Conservation (phyloP, 2,888 invertebrate species). For the Idaea dimidiata region DNA sequence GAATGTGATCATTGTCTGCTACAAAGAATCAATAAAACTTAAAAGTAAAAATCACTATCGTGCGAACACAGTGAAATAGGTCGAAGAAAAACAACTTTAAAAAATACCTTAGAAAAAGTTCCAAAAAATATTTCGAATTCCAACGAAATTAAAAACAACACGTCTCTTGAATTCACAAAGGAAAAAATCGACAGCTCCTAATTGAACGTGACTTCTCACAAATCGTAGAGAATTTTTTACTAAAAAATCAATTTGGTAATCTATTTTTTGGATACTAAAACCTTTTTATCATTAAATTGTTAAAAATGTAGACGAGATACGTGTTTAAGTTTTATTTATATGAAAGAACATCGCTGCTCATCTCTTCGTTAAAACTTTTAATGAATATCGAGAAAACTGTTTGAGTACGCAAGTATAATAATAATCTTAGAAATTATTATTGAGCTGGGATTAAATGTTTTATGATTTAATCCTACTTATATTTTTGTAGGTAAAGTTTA, state of each 20-base stretch:
- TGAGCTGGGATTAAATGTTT: not conserved
- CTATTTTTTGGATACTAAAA: not conserved
- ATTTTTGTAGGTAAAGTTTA: too few species aligned
- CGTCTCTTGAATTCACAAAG: not conserved
- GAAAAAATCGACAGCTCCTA: not conserved
- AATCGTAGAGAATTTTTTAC: constrained; percentile 2
- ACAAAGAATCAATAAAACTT: too few species aligned
- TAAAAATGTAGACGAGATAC: not conserved
- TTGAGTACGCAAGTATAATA: constrained; percentile 15
- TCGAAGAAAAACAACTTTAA: not conserved
- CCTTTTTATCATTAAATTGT: not conserved
- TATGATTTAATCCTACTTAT: not conserved
- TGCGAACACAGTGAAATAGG: not conserved
- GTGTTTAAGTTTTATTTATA: not conserved
- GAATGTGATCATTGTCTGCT: too few species aligned
- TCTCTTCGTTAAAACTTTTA: constrained; percentile 34
- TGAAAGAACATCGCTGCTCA: constrained; percentile 10
- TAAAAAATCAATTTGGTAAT: not conserved
- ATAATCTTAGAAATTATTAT: not conserved
- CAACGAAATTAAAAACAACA: not conserved
- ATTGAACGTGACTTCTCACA: constrained; percentile 8
- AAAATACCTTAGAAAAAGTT: not conserved
- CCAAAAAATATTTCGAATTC: not conserved
- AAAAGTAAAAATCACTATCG: too few species aligned
- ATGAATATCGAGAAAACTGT: constrained; percentile 26